Evolutionary conservation across 2,797 vertebrate species (phyloP), one percentile per base, ranked within the genome.

Genomic region (Betta splendens): DNA sequence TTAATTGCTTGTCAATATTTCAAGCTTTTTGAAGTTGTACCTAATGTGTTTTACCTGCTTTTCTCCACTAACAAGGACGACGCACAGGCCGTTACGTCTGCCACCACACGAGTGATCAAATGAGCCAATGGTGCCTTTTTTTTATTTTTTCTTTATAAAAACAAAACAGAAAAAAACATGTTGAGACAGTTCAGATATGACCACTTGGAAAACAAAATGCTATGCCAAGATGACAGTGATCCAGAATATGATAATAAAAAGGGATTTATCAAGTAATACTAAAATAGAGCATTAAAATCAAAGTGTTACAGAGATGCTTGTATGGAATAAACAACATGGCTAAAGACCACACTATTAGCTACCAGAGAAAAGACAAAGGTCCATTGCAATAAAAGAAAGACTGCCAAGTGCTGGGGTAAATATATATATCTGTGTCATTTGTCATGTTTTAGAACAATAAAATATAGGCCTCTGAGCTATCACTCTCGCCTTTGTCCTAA

Each of bases 361-460:
- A 97, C 88, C 90, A 92, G 88, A 93, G 83, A 91, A 83, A 90
- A 91, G 85, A 96, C 92, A 93, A 94, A 95, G 88, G 89, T 96
- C 95, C 95, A 95, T 94, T 93, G 95, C 94, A 94, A 94, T 94
- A 94, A 95, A 95, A 92, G 94, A 93, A 94, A 95, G 93, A 94
- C 93, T 93, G 94, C 94, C 96, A 99, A 98, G 96, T 98, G 97
- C 96, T 97, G 95, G 96, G 94, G 90, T 92, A 91, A 92, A 92
- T 93, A 93, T 92, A 92, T 97, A 93, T 90, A 92, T 93, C 94
- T 96, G 92, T 94, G 95, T 94, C 95, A 94, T 93, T 92, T 92
- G 89, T 92, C 89, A 85, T 86, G 85, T 89, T 90, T 91, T 80
- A 83, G 82, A 92, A 91, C 91, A 92, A 92, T 92, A 93, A 93